Evolutionary conservation across 2,113 vertebrate species (phyloP).

Genomic region (Pygoscelis antarcticus): DNA sequence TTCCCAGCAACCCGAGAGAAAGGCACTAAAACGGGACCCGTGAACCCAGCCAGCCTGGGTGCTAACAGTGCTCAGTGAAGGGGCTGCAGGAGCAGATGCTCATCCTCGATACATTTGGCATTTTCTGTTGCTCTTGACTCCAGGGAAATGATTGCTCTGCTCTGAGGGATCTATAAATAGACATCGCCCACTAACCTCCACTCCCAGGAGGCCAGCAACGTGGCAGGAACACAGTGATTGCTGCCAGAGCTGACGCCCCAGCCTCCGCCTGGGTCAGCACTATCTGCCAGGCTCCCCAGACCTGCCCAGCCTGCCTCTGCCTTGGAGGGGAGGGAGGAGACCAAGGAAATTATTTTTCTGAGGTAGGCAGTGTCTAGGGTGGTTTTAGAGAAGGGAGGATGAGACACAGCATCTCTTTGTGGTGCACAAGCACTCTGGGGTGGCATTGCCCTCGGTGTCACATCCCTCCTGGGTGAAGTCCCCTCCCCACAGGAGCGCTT

Average conservation of each 20-base stretch:
- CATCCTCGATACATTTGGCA: neutral
- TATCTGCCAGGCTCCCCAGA: neutral
- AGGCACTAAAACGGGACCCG: accelerated
- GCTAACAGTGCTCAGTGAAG: neutral
- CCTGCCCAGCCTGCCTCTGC: neutral
- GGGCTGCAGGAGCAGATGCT: constrained; percentile 2
- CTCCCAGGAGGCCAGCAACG: neutral
- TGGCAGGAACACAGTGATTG: neutral
- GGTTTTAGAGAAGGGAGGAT: neutral
- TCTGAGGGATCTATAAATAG: constrained; percentile 28
- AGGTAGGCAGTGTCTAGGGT: neutral
- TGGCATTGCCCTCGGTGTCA: neutral
- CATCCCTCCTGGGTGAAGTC: neutral
- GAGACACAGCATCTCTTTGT: neutral
- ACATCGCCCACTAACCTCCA: neutral
- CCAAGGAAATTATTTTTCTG: neutral
- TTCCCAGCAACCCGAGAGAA: neutral
- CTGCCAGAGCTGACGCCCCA: neutral
- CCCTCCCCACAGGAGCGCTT: neutral
- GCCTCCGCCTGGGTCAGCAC: neutral
- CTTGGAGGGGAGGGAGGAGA: neutral
- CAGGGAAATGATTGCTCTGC: constrained; percentile 24
- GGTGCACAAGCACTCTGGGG: neutral
- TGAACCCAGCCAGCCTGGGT: neutral
- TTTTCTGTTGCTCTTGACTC: constrained; percentile 12